Conservation (phyloP, 2,888 invertebrate genomes). For the Eristalis arbustorum region DNA sequence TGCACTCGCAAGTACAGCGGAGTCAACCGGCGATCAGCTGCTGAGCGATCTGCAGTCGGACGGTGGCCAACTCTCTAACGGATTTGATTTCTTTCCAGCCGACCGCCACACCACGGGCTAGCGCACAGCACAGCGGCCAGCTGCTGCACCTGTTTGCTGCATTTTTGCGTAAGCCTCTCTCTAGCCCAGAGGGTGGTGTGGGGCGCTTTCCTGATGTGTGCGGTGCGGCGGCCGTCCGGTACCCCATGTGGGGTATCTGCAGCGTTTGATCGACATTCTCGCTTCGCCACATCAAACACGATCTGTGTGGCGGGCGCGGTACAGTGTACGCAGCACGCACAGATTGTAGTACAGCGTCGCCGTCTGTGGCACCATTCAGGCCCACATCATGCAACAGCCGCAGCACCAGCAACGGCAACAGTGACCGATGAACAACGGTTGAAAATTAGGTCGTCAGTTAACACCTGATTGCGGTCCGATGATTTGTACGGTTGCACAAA, state of each 20-base stretch:
- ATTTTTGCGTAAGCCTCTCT: constrained; percentile 62
- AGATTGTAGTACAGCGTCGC: constrained; percentile 58
- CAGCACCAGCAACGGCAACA: constrained; percentile 46
- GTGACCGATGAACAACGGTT: constrained; percentile 59
- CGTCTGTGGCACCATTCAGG: constrained; percentile 36
- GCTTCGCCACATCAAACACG: constrained; percentile 66
- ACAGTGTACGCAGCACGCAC: constrained; percentile 61
- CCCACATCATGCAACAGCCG: constrained; percentile 13
- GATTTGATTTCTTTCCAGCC: constrained; percentile 52
- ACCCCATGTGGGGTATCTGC: constrained; percentile 50
- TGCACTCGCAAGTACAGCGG: neutral
- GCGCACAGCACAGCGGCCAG: neutral
- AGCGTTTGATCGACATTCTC: constrained; percentile 66
- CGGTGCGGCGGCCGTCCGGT: neutral
- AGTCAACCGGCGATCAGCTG: constrained; percentile 48
- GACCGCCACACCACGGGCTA: constrained; percentile 26
- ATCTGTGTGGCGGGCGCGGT: constrained; percentile 52
- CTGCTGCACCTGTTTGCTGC: constrained; percentile 64
- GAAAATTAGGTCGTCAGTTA: constrained; percentile 72
- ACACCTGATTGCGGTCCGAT: constrained; percentile 72
- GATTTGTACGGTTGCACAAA: constrained; percentile 70
- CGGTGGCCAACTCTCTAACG: constrained; percentile 58
- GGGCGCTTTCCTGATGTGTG: constrained; percentile 42
- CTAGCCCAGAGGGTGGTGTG: constrained; percentile 51
- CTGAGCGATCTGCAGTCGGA: constrained; percentile 42